These are phyloP conservation scores for Lasioglossum pauxillum DNA, from an alignment of 2,888 invertebrate genomes.

Conservation along the genomic window DNA sequence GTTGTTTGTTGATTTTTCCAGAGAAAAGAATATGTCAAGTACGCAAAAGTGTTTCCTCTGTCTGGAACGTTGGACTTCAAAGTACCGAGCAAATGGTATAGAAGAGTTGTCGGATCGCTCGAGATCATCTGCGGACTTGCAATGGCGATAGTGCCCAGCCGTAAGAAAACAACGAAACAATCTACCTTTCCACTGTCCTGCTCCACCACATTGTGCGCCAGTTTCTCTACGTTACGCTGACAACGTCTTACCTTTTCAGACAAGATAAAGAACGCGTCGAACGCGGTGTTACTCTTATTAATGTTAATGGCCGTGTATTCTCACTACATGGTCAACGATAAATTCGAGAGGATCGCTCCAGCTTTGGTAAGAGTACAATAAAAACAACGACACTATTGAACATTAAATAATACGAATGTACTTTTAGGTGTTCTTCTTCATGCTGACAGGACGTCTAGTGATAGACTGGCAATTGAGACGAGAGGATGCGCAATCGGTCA, in stretches of 20 bases:
- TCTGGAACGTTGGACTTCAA: constrained; percentile 93
- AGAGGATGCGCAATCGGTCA: constrained; percentile 82
- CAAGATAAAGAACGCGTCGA: constrained; percentile 95
- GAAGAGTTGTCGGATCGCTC: constrained; percentile 92
- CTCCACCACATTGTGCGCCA: background rate
- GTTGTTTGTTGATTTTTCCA: constrained; percentile 85
- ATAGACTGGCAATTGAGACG: constrained; percentile 90
- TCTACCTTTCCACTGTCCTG: background rate
- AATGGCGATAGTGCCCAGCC: constrained; percentile 92
- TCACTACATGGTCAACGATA: constrained; percentile 96
- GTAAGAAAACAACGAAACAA: constrained; percentile 86
- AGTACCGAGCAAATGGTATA: constrained; percentile 96
- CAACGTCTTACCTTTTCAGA: constrained; percentile 86
- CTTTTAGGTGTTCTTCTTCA: constrained; percentile 91
- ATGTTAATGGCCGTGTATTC: constrained; percentile 97
- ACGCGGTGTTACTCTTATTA: constrained; percentile 92
- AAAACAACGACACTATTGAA: background rate
- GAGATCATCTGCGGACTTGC: constrained; percentile 94
- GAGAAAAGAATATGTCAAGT: constrained; percentile 97
- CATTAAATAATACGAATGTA: background rate
- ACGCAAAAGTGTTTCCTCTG: constrained; percentile 97
- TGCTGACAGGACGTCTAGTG: constrained; percentile 94
- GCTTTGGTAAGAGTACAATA: constrained; percentile 87
- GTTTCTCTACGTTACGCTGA: background rate
- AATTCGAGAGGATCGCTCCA: constrained; percentile 95